These are phyloP conservation scores for Echinops telfairi DNA, from an alignment of 2,113 vertebrate genomes.

Conservation along the genomic window DNA sequence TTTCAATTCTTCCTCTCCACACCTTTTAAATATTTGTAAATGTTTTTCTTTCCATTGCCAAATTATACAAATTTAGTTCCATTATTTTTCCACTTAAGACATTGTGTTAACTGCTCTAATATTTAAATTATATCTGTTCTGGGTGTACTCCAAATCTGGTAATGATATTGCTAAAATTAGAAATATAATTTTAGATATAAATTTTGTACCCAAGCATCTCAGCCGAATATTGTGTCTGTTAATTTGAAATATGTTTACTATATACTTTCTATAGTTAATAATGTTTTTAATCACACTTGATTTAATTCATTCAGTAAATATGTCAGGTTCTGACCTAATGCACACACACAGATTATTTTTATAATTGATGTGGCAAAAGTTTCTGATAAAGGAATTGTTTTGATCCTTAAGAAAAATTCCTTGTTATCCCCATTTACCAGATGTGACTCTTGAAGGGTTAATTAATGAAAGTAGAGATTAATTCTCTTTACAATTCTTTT, in stretches of 20 bases:
- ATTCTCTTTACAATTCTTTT: background rate
- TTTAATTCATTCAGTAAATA: background rate
- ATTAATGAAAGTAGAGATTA: background rate
- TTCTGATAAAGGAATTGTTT: constrained; percentile 1
- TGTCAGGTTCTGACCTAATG: background rate
- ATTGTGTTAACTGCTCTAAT: constrained; percentile 42
- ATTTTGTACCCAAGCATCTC: background rate
- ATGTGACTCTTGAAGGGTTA: background rate
- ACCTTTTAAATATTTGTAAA: constrained; percentile 65
- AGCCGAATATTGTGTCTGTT: background rate
- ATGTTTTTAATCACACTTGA: background rate
- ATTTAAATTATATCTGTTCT: constrained; percentile 38
- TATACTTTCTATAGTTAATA: background rate
- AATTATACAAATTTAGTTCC: constrained; percentile 15
- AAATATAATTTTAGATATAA: background rate
- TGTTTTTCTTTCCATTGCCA: background rate
- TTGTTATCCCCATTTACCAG: no score
- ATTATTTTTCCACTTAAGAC: constrained; percentile 13
- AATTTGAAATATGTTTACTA: background rate
- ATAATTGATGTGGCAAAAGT: background rate
- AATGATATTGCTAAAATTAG: background rate
- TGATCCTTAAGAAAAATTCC: no score
- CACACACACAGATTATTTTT: background rate
- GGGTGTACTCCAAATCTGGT: background rate
- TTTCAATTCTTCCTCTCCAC: constrained; percentile 32